Base-by-base conservation (phyloP, 2,888 invertebrate species). In the Perdita meconis region DNA sequence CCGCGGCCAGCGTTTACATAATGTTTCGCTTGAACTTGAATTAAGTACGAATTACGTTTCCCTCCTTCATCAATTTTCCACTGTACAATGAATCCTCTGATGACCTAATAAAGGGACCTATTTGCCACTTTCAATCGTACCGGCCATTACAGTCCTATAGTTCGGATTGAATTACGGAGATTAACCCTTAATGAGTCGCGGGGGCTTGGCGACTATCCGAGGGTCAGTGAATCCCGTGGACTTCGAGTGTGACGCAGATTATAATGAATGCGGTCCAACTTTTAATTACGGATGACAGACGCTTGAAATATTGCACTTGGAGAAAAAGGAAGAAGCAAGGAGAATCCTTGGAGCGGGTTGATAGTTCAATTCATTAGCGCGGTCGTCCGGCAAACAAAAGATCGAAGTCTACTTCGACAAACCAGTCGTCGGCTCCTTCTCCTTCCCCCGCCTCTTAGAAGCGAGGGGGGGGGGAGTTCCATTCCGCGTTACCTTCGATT, bases 201-300 rank as follows among this genome's bases (percentile, higher is more conserved):
- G 19, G 19, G 47, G 10, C 47, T 47, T 22, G 22, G 12, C 47
- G 47, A 47, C 22, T 19, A 22, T 16, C 47, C 0, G 47, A 47
- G 19, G 22, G 22, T 10, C 19, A 22, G 10, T 47, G 47, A 19
- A 22, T 47, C 19, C 19, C 22, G 47, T 19, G 12, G 47, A 22
- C 10, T 22, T 10, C 1, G 22, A 47, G 12, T 19, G 10, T 47
- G 47, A 12, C 12, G 47, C 47, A 47, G 47, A 47, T 47, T 47
- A 47, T 47, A 47, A 47, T 47, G 47, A 47, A 47, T 22, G 47
- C 47, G 47, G 47, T 47, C 19, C 8, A 47, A 47, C 47, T 47
- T 47, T 47, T 47, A 47, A 47, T 47, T 47, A 47, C 47, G 1
- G 16, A 10, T 47, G 47, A 47, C 47, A 22, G 47, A 47, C 47